Conservation (phyloP, 2,113 vertebrate genomes). For the Xiphias gladius region DNA sequence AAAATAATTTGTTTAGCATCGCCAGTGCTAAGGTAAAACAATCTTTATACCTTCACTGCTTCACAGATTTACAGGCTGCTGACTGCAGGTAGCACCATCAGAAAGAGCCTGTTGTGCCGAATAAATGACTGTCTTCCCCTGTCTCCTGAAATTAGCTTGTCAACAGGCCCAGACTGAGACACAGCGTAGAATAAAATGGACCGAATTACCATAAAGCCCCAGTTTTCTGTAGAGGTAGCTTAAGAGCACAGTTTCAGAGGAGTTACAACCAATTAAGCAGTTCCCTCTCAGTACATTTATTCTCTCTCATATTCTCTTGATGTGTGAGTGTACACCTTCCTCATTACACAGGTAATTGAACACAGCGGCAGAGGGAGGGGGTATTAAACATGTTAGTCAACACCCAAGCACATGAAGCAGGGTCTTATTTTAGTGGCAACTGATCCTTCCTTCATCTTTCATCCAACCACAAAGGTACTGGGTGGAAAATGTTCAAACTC, state of each 20-base stretch:
- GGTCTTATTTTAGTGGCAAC: conserved; percentile 12
- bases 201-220: conserved; percentile 66
- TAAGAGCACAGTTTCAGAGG: conserved; percentile 44
- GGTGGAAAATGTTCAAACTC: conserved; percentile 8
- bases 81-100: conserved; percentile 52
- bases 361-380: conserved; percentile 24
- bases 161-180: conserved; percentile 50
- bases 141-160: conserved; percentile 35
- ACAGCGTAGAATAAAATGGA: conserved; percentile 57
- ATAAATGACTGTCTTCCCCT: conserved; percentile 42
- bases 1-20: conserved; percentile 27
- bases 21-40: background rate
- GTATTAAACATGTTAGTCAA: conserved; percentile 53
- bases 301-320: conserved; percentile 44
- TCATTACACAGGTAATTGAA: conserved; percentile 72
- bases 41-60: conserved; percentile 12
- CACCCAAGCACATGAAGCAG: conserved; percentile 25
- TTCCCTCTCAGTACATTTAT: conserved; percentile 52
- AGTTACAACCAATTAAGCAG: conserved; percentile 45
- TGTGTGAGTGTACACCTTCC: conserved; percentile 28
- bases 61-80: conserved; percentile 22
- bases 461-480: conserved; percentile 3
- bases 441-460: conserved; percentile 9
- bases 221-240: conserved; percentile 52
- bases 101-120: conserved; percentile 42